Evolutionary conservation across 2,113 vertebrate genomes (phyloP).

Genomic region (Tragulus kanchil): DNA sequence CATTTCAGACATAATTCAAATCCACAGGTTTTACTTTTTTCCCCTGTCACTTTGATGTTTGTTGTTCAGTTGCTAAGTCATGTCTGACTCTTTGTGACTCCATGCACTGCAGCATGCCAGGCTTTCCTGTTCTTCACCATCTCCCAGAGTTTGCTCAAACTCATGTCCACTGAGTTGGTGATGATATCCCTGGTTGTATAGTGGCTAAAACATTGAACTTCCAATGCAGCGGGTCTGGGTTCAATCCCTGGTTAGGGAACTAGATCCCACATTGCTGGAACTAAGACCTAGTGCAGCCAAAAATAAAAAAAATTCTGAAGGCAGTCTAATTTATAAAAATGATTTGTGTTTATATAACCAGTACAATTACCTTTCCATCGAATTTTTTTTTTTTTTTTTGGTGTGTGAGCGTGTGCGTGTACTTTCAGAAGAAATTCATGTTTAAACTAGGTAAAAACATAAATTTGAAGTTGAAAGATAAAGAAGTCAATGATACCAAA

Average conservation of each 20-base stretch:
- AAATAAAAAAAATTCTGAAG: background rate
- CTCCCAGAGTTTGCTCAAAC: background rate
- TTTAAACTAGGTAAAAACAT: conserved; percentile 28
- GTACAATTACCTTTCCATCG: background rate
- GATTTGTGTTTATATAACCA: background rate
- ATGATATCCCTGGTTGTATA: background rate
- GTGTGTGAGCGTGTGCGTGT: background rate
- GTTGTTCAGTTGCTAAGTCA: background rate
- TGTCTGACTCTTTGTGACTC: background rate
- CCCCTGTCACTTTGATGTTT: background rate
- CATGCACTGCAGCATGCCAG: background rate
- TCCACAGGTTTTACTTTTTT: conserved; percentile 43
- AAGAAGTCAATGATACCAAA: background rate
- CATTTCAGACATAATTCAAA: conserved; percentile 59
- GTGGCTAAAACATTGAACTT: too few relatives aligned
- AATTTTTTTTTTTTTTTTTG: background rate
- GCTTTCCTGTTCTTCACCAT: background rate
- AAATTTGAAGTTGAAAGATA: conserved; percentile 50
- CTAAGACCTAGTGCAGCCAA: too few relatives aligned
- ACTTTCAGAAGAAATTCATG: conserved; percentile 53
- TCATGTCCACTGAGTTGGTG: background rate
- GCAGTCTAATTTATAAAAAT: conserved; percentile 42
- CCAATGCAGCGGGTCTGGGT: too few relatives aligned
- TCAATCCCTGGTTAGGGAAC: too few relatives aligned
- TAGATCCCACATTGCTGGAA: too few relatives aligned